Evolutionary conservation across 2,797 vertebrate genomes (phyloP).

Genomic region (Hephaestus fuliginosus): DNA sequence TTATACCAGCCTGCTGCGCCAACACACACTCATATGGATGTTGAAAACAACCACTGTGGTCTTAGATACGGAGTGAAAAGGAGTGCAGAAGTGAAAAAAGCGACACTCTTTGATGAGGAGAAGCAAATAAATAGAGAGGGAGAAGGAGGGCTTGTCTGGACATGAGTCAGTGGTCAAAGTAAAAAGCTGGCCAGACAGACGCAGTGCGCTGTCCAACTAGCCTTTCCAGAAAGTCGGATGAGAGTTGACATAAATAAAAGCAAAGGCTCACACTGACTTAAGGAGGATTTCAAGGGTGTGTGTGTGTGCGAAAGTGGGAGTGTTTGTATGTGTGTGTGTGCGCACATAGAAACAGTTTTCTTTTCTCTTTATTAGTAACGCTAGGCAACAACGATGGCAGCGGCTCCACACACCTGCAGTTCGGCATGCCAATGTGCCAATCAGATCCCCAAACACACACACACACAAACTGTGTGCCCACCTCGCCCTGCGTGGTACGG

Average conservation of each 20-base stretch:
- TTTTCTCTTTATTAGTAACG: constrained; percentile 57
- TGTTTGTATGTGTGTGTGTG: constrained; percentile 19
- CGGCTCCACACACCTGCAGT: constrained; percentile 75
- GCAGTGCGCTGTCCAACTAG: constrained; percentile 43
- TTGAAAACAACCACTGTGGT: constrained; percentile 41
- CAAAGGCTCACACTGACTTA: constrained; percentile 42
- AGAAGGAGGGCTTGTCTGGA: constrained; percentile 72
- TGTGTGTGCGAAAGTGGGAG: constrained; percentile 7
- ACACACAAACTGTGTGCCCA: constrained; percentile 61
- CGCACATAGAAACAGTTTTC: constrained; percentile 56
- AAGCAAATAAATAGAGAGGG: constrained; percentile 53
- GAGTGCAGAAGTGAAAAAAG: constrained; percentile 40
- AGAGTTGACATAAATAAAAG: constrained; percentile 64
- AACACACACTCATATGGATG: constrained; percentile 29
- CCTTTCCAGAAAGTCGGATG: constrained; percentile 70
- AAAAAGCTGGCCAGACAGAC: constrained; percentile 63
- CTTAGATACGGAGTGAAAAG: constrained; percentile 48
- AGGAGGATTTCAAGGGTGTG: constrained; percentile 43
- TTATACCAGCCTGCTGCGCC: constrained; percentile 60
- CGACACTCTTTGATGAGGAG: constrained; percentile 53
- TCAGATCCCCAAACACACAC: constrained; percentile 50
- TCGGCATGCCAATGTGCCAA: constrained; percentile 68
- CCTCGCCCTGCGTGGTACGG: constrained; percentile 61
- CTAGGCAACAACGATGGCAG: constrained; percentile 75
- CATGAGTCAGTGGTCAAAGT: constrained; percentile 76